A percentile compares a stretch with the other conserved stretches of the same genome.
Conservation (phyloP, 2,797 vertebrate species). For the Pseudotriccus pelzelni region DNA sequence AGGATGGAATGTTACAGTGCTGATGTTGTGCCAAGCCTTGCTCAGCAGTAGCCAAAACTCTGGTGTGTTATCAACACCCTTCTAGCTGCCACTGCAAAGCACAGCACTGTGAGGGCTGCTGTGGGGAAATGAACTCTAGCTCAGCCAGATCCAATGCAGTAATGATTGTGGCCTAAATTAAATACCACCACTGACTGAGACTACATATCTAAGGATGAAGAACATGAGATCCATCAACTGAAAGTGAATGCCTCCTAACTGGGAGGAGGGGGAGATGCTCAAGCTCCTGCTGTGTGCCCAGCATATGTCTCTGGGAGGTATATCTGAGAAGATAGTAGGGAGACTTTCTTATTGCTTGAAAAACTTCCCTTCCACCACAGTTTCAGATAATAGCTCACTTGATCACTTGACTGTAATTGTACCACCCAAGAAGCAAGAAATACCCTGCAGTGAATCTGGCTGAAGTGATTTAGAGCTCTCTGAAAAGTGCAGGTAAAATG, state of each 20-base stretch:
- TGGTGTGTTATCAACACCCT: too few relatives aligned
- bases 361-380: neutral
- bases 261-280: neutral
- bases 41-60: too few relatives aligned
- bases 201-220: neutral
- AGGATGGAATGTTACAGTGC: too few relatives aligned
- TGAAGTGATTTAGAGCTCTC: neutral
- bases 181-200: neutral
- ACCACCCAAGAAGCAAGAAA: neutral
- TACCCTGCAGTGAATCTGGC: neutral
- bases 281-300: neutral
- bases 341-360: neutral
- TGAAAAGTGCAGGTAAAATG: neutral
- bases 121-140: too few relatives aligned
- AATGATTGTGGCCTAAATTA: neutral
- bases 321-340: neutral
- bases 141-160: too few relatives aligned
- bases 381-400: neutral
- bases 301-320: neutral
- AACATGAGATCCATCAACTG: neutral
- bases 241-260: neutral
- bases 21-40: too few relatives aligned
- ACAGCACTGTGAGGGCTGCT: too few relatives aligned
- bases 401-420: neutral
- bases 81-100: too few relatives aligned